These are phyloP conservation scores for Atethmia centrago DNA, from an alignment of 2,888 invertebrate genomes.

Conservation along the genomic window DNA sequence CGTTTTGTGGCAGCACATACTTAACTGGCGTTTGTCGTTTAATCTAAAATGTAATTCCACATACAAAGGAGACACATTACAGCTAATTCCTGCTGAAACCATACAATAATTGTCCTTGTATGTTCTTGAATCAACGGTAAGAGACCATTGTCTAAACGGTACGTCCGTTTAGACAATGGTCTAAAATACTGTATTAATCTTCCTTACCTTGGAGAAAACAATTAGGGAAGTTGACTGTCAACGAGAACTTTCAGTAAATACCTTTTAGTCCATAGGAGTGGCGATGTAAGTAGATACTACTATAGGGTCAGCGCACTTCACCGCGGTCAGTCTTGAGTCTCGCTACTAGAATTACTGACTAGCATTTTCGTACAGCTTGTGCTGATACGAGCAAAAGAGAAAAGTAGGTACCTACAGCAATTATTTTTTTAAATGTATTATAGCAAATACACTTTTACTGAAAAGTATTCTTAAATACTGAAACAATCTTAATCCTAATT, in stretches of 20 bases:
- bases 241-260: conserved; percentile 6
- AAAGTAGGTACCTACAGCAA: not conserved
- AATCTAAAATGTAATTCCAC: conserved; percentile 17
- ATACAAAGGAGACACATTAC: conserved; percentile 4
- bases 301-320: not conserved
- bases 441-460: not conserved
- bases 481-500: conserved; percentile 18
- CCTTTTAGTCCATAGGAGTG: not conserved
- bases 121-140: conserved; percentile 20
- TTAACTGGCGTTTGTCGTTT: not conserved
- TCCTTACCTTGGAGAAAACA: conserved; percentile 28
- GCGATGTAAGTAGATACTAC: not conserved
- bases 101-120: conserved; percentile 19
- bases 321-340: not conserved
- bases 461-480: conserved; percentile 14
- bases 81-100: conserved; percentile 23
- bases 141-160: too few relatives aligned
- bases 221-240: conserved; percentile 37
- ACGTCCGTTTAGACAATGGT: conserved; percentile 12
- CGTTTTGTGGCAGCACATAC: not conserved
- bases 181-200: conserved; percentile 28
- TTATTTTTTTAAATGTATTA: not conserved
- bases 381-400: not conserved
- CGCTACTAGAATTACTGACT: not conserved
- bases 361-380: not conserved